These are phyloP conservation scores for Catagonus wagneri DNA, from an alignment of 2,113 vertebrate species.

Conservation along the genomic window DNA sequence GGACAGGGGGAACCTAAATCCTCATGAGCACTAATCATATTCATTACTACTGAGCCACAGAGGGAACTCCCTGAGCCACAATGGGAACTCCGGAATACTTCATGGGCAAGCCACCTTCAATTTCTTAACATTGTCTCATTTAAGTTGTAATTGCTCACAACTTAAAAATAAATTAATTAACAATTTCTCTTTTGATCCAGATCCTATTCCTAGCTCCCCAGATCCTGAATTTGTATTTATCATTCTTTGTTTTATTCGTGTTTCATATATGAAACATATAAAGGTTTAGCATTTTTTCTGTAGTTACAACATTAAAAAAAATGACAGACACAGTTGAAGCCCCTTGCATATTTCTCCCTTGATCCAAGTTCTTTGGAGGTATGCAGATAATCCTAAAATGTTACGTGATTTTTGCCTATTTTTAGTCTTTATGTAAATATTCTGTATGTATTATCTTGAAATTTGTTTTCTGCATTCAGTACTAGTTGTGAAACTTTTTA, in stretches of 20 bases:
- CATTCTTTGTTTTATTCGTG: neutral
- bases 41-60: no score
- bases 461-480: neutral
- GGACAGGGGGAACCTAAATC: no score
- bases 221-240: neutral
- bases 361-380: neutral
- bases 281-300: neutral
- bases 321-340: neutral
- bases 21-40: no score
- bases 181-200: neutral
- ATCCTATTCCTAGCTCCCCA: neutral
- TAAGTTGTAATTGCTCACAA: neutral
- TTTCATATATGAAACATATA: neutral
- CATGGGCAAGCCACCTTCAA: no score
- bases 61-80: no score
- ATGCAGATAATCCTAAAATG: neutral
- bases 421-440: slow-evolving; percentile 34
- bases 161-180: neutral
- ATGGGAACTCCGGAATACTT: no score
- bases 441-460: neutral
- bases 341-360: neutral
- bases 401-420: neutral
- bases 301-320: neutral
- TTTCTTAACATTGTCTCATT: no score
- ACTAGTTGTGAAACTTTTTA: neutral